phyloP scores from a whole-genome alignment of 2,113 vertebrate genomes.

The Platycercus adscitus region DNA sequence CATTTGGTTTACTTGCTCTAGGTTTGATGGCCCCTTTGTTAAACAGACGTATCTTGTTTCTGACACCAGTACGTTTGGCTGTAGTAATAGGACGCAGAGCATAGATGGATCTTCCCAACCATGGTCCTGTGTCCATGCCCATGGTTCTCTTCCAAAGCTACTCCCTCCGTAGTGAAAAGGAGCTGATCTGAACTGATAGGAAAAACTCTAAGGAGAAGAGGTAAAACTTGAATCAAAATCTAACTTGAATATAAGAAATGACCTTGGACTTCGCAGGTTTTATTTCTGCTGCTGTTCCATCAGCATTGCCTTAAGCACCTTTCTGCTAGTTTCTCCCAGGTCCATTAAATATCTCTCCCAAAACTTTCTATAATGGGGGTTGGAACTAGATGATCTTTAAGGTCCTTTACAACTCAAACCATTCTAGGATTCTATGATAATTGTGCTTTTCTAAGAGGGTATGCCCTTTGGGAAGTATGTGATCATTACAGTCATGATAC shows the following conservation, averaged over 20 bases:
- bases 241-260: background rate
- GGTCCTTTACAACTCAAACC: background rate
- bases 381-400: background rate
- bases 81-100: background rate
- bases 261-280: background rate
- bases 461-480: background rate
- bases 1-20: background rate
- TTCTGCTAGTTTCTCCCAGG: background rate
- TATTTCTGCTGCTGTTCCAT: background rate
- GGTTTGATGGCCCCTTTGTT: background rate
- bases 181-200: background rate
- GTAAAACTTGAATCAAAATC: background rate
- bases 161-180: background rate
- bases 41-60: background rate
- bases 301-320: background rate
- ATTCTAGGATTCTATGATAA: background rate
- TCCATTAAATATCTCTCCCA: background rate
- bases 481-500: background rate
- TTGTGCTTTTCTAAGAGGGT: background rate
- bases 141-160: background rate
- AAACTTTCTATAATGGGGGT: background rate
- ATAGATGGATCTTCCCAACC: background rate
- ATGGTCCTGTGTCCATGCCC: background rate
- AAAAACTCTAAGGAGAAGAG: background rate
- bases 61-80: background rate